A percentile compares a stretch with the other conserved stretches of the same genome.
phyloP scores from a whole-genome alignment of 2,113 vertebrate species.

The Acanthochromis polyacanthus region DNA sequence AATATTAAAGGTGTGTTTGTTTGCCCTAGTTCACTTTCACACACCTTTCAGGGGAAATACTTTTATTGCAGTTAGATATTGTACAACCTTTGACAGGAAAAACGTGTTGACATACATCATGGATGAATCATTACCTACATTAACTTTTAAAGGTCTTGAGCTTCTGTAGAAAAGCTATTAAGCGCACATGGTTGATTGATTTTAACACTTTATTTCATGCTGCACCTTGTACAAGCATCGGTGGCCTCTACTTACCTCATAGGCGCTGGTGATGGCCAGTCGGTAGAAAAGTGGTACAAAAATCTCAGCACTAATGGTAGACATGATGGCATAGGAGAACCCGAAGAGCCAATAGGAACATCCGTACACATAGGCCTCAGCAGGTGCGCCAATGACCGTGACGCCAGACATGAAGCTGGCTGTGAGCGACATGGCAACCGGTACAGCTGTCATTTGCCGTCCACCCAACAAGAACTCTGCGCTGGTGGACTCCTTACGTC shows the following conservation, averaged over 20 bases:
- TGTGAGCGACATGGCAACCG: slow-evolving; percentile 87
- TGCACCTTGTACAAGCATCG: not conserved
- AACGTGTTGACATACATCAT: not conserved
- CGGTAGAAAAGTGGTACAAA: slow-evolving; percentile 88
- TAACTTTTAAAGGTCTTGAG: not conserved
- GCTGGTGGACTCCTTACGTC: slow-evolving; percentile 78
- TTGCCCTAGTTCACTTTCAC: not conserved
- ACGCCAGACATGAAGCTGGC: slow-evolving; percentile 90
- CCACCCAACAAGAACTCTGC: slow-evolving; percentile 85
- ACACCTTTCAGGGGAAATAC: not conserved
- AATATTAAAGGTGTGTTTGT: not conserved
- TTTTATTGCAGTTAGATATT: not conserved
- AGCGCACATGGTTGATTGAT: slow-evolving; percentile 6
- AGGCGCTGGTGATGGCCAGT: slow-evolving; percentile 85
- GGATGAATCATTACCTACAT: slow-evolving; percentile 21
- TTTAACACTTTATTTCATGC: not conserved
- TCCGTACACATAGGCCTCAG: slow-evolving; percentile 84
- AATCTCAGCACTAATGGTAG: slow-evolving; percentile 82
- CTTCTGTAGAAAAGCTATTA: not conserved
- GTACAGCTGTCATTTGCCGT: slow-evolving; percentile 85
- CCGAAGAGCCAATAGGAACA: slow-evolving; percentile 83
- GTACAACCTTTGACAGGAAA: too few species aligned
- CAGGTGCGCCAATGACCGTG: slow-evolving; percentile 87
- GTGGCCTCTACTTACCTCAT: slow-evolving; percentile 80
- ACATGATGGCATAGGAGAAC: slow-evolving; percentile 84